Percentiles rank a stretch among this genome's conserved stretches.
phyloP scores from a whole-genome alignment of 2,888 invertebrate genomes.

The Leptinotarsa rubiginosa region DNA sequence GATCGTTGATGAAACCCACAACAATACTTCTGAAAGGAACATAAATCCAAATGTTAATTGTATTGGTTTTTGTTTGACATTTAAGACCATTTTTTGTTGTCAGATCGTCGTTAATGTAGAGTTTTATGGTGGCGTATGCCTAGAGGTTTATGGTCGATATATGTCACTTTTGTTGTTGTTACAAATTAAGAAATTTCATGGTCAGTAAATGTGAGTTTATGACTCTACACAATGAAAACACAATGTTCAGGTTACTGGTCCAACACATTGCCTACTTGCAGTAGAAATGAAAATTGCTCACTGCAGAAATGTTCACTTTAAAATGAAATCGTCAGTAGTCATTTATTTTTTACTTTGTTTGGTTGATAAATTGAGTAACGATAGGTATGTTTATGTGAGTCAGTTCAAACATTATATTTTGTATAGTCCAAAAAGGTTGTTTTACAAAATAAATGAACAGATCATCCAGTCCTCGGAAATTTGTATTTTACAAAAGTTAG shows the following conservation, averaged over 20 bases:
- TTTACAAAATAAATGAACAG: too few species aligned
- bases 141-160: constrained; percentile 4
- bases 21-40: background rate
- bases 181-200: constrained; percentile 22
- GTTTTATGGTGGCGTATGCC: constrained; percentile 15
- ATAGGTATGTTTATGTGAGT: too few species aligned
- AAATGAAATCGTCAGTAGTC: too few species aligned
- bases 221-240: constrained; percentile 9
- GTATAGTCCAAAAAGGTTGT: too few species aligned
- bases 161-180: constrained; percentile 13
- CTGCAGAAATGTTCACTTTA: too few species aligned
- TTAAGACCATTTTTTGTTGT: constrained; percentile 11
- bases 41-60: constrained; percentile 13
- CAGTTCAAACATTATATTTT: too few species aligned
- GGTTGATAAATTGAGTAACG: too few species aligned
- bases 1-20: background rate
- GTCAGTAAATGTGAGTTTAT: constrained; percentile 26
- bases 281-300: too few species aligned
- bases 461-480: too few species aligned
- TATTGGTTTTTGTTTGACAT: constrained; percentile 9
- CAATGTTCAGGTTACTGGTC: constrained; percentile 5
- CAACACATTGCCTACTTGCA: background rate
- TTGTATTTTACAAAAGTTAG: too few species aligned
- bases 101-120: background rate
- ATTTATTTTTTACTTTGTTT: too few species aligned